phyloP scores from a whole-genome alignment of 2,888 invertebrate genomes.

The Lomographa bimaculata region DNA sequence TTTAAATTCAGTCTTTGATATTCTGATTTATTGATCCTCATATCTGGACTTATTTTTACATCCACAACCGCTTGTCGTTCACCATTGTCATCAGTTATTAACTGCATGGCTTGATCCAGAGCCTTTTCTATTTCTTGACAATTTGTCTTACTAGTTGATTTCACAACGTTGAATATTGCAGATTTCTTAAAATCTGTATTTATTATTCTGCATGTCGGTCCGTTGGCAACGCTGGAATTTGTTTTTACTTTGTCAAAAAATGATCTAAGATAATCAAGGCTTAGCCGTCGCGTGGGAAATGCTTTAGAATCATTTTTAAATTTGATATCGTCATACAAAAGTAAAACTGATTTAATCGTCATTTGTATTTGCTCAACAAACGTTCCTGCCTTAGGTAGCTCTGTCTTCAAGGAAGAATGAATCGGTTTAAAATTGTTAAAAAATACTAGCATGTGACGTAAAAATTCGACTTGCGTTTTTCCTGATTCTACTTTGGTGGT shows the following conservation, averaged over 20 bases:
- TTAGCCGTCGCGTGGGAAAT: conserved; percentile 16
- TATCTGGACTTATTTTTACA: neutral
- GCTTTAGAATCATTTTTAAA: neutral
- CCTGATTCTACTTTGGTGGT: neutral
- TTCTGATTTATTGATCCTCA: conserved; percentile 8
- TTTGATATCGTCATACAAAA: conserved; percentile 10
- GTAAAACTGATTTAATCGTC: conserved; percentile 9
- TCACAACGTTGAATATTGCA: conserved; percentile 16
- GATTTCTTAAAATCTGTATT: conserved; percentile 21
- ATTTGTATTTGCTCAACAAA: conserved; percentile 12
- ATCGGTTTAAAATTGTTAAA: conserved; percentile 12
- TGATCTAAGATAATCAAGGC: conserved; percentile 5
- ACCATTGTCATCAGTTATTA: conserved; percentile 5
- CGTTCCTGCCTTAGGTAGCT: neutral
- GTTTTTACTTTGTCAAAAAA: conserved; percentile 18
- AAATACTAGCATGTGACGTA: conserved; percentile 7
- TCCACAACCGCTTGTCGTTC: neutral
- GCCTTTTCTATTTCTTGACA: conserved; percentile 5
- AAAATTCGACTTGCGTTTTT: conserved; percentile 1
- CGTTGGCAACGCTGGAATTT: conserved; percentile 10
- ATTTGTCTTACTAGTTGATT: conserved; percentile 2
- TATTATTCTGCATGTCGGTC: conserved; percentile 21
- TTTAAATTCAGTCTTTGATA: conserved; percentile 17
- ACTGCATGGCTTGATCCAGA: conserved; percentile 8
- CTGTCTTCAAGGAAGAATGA: neutral